Conservation (phyloP, 2,888 invertebrate species). For the Ypsolopha scabrella region DNA sequence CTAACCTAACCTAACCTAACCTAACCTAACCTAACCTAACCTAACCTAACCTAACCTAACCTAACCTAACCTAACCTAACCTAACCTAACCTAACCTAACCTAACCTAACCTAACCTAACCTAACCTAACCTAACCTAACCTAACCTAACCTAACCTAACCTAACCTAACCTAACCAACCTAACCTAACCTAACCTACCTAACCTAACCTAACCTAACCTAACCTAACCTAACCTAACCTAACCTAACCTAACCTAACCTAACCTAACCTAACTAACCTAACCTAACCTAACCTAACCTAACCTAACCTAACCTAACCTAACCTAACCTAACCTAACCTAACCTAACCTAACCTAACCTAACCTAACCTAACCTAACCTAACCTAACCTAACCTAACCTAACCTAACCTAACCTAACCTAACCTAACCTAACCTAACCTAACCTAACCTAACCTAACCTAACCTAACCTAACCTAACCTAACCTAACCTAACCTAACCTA, state of each 20-base stretch:
- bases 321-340: conserved; percentile 9
- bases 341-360: conserved; percentile 9
- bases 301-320: conserved; percentile 9
- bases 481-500: too few species aligned
- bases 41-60: conserved; percentile 8
- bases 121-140: conserved; percentile 9
- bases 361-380: conserved; percentile 9
- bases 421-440: conserved; percentile 6
- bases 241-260: conserved; percentile 8
- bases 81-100: conserved; percentile 8
- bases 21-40: conserved; percentile 8
- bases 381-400: conserved; percentile 8
- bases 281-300: conserved; percentile 9
- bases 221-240: conserved; percentile 7
- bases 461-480: too few species aligned
- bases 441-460: too few species aligned
- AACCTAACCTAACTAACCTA: conserved; percentile 9
- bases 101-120: conserved; percentile 8
- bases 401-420: conserved; percentile 6
- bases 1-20: conserved; percentile 8
- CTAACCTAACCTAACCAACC: conserved; percentile 9
- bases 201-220: conserved; percentile 6
- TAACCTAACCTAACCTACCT: conserved; percentile 5
- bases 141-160: conserved; percentile 7
- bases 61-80: conserved; percentile 8